phyloP scores from a whole-genome alignment of 2,797 vertebrate genomes.

The Propithecus perrieri region DNA sequence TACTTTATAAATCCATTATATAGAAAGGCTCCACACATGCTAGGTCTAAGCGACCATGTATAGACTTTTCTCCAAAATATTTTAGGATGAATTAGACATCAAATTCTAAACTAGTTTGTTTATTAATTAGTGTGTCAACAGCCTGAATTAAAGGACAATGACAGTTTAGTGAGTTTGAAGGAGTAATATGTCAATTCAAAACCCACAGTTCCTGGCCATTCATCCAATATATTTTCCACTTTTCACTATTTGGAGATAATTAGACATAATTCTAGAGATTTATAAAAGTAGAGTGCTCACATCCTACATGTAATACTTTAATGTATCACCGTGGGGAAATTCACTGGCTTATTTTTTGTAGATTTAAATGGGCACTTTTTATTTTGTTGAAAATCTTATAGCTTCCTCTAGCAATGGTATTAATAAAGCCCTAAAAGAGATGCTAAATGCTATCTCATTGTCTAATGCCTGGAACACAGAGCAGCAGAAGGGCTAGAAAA shows the following conservation, averaged over 20 bases:
- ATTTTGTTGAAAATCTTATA: neutral
- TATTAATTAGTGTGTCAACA: neutral
- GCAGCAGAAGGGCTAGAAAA: neutral
- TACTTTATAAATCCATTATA: constrained; percentile 9
- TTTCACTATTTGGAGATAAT: neutral
- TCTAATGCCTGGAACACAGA: neutral
- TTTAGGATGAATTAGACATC: neutral
- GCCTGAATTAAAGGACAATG: neutral
- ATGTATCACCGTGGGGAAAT: neutral
- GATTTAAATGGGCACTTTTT: neutral
- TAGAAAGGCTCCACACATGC: neutral
- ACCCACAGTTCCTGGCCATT: neutral
- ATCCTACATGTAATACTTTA: neutral
- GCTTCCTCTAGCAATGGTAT: neutral
- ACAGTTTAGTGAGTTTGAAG: neutral
- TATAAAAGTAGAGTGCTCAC: neutral
- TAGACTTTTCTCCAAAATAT: neutral
- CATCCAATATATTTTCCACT: neutral
- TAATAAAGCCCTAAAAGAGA: neutral
- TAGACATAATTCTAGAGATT: neutral
- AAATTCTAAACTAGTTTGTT: neutral
- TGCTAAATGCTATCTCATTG: neutral
- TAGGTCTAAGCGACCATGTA: neutral
- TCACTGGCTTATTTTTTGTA: neutral
- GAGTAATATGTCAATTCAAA: neutral